Conservation (phyloP, 2,797 vertebrate species). For the Eulemur coronatus region DNA sequence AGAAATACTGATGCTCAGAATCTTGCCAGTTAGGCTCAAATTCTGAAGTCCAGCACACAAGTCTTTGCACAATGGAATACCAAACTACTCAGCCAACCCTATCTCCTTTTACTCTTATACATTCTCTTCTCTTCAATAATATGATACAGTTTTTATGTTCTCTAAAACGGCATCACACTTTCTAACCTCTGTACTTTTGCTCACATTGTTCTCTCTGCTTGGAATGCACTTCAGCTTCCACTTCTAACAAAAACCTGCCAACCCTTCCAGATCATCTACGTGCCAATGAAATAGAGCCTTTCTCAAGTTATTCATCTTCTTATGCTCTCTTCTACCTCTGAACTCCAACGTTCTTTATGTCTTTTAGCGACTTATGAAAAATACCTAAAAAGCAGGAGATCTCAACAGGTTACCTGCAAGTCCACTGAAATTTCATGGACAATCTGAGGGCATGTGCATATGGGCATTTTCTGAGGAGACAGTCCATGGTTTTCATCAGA, state of each 20-base stretch:
- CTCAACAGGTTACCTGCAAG: not conserved
- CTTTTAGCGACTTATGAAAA: conserved; percentile 4
- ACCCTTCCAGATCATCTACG: not conserved
- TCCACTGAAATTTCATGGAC: conserved; percentile 2
- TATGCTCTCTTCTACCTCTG: not conserved
- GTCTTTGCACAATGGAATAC: not conserved
- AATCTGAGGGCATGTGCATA: not conserved
- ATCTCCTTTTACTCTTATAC: not conserved
- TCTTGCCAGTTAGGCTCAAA: not conserved
- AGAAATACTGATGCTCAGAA: not conserved
- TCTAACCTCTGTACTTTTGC: not conserved
- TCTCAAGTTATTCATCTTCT: not conserved
- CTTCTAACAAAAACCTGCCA: conserved; percentile 20
- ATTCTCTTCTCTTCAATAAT: not conserved
- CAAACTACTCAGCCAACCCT: not conserved
- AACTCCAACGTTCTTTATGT: not conserved
- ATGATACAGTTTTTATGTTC: not conserved
- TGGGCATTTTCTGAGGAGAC: not conserved
- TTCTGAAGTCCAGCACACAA: not conserved
- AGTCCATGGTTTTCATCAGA: not conserved
- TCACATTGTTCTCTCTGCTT: not conserved
- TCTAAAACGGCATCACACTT: not conserved
- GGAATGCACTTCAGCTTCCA: not conserved
- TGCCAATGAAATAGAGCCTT: not conserved
- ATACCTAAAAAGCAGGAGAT: not conserved